Conservation (phyloP, 1,140 invertebrate genomes). For the Apis cerana region DNA sequence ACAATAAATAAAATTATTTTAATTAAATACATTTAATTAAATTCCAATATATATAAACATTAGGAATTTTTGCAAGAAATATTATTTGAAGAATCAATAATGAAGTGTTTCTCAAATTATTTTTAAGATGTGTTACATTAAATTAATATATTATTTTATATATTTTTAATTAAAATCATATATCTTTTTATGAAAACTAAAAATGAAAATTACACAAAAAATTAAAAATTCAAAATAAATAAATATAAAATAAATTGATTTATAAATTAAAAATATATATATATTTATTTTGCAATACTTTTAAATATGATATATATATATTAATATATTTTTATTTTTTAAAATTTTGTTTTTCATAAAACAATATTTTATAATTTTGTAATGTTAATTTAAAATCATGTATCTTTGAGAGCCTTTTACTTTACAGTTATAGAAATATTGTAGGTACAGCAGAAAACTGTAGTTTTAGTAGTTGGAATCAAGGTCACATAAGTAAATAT, state of each 20-base stretch:
- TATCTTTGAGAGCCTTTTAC: conserved; percentile 74
- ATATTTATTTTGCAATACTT: neutral
- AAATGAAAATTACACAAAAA: neutral
- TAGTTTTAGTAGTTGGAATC: conserved; percentile 69
- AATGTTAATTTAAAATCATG: conserved; percentile 8
- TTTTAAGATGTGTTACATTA: neutral
- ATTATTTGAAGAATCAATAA: neutral
- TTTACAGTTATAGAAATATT: conserved; percentile 79
- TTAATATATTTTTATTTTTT: neutral
- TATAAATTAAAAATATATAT: neutral
- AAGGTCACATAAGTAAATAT: conserved; percentile 77
- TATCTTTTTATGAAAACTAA: neutral
- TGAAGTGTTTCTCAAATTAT: conserved; percentile 56
- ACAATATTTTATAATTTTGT: neutral
- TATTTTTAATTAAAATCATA: neutral
- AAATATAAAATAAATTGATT: neutral
- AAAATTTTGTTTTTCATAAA: neutral
- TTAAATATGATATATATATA: neutral
- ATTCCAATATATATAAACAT: conserved; percentile 50
- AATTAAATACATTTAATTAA: conserved; percentile 12
- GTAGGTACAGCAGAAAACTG: conserved; percentile 77
- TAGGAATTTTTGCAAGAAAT: neutral
- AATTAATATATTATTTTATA: neutral
- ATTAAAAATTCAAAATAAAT: neutral
- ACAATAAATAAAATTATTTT: neutral